Percentiles rank a stretch among this genome's conserved stretches.
These are phyloP conservation scores for Hydrocynus forskahlii DNA, from an alignment of 2,797 vertebrate genomes.

Conservation along the genomic window DNA sequence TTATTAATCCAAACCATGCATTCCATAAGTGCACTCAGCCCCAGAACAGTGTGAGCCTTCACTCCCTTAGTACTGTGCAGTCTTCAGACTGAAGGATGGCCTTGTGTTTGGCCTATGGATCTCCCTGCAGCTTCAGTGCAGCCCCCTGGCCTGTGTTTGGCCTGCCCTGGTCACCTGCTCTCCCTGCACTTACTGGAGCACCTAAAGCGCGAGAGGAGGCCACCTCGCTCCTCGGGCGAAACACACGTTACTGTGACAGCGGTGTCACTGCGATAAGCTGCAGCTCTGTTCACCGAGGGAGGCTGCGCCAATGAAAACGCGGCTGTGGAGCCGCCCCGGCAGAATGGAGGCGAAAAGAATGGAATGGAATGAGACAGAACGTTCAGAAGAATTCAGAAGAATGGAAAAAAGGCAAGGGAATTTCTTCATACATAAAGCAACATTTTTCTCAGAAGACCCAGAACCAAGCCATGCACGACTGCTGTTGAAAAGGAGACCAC, in stretches of 20 bases:
- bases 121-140: constrained; percentile 47
- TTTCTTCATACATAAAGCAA: neutral
- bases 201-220: constrained; percentile 1
- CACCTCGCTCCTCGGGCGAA: constrained; percentile 10
- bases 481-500: neutral
- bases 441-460: neutral
- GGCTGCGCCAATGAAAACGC: constrained; percentile 14
- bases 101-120: neutral
- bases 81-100: constrained; percentile 1
- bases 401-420: neutral
- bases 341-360: neutral
- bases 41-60: no score
- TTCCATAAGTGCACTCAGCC: no score
- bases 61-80: neutral
- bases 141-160: constrained; percentile 65
- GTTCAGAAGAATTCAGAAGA: constrained; percentile 3
- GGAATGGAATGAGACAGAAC: constrained; percentile 15
- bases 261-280: constrained; percentile 73
- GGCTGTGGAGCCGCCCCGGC: neutral
- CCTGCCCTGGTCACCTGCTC: constrained; percentile 71
- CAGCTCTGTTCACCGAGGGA: constrained; percentile 55
- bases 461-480: neutral
- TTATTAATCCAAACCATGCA: no score
- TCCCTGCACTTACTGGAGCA: constrained; percentile 54
- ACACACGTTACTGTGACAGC: constrained; percentile 65